Evolutionary conservation across 2,888 invertebrate genomes (phyloP).

Genomic region (Noctua comes): DNA sequence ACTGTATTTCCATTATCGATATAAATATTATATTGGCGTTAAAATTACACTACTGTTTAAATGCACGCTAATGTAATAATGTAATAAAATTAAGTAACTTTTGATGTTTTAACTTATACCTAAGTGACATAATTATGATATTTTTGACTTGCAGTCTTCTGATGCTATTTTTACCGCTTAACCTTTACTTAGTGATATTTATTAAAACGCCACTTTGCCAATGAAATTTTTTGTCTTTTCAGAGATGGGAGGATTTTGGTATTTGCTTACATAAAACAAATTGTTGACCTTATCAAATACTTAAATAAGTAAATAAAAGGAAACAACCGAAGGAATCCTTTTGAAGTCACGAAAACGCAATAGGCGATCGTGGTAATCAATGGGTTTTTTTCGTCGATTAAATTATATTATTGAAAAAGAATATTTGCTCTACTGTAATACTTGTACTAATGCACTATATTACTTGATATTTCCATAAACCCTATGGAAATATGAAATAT

Average conservation of each 20-base stretch:
- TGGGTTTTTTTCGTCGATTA: neutral
- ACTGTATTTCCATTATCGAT: conserved; percentile 9
- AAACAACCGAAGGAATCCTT: neutral
- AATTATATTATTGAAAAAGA: neutral
- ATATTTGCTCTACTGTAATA: neutral
- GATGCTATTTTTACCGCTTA: neutral
- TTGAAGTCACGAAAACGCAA: no score
- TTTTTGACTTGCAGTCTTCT: neutral
- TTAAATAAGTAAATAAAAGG: neutral
- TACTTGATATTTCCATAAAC: no score
- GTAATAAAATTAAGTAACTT: neutral
- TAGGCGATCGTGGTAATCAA: neutral
- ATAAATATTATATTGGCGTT: neutral
- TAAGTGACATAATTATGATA: neutral
- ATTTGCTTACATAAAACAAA: neutral
- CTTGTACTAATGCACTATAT: no score
- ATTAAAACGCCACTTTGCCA: no score
- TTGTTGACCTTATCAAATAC: neutral
- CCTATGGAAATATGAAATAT: neutral
- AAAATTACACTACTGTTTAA: conserved; percentile 22
- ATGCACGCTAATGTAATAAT: neutral
- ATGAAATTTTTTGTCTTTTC: no score
- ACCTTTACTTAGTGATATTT: neutral
- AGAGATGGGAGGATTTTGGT: no score
- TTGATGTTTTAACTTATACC: neutral